These are phyloP conservation scores for Lypha dubia DNA, from an alignment of 2,888 invertebrate genomes.

Conservation along the genomic window DNA sequence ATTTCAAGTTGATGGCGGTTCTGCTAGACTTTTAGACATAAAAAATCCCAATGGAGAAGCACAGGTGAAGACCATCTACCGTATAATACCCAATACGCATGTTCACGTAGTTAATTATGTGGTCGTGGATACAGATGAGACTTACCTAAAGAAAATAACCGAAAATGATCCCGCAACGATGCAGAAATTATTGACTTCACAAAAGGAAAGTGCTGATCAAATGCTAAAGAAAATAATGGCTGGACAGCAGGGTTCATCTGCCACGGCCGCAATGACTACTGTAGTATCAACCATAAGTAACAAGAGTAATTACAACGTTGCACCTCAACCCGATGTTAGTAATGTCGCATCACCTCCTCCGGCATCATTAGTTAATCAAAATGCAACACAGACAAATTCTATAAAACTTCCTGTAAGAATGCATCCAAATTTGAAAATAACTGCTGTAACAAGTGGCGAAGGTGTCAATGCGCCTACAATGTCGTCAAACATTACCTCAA, in stretches of 20 bases:
- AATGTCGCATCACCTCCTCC: not conserved
- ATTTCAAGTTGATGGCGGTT: slow-evolving; percentile 80
- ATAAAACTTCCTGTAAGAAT: slow-evolving; percentile 74
- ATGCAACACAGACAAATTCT: slow-evolving; percentile 53
- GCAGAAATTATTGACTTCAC: slow-evolving; percentile 79
- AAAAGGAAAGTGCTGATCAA: slow-evolving; percentile 79
- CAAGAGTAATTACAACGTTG: slow-evolving; percentile 10
- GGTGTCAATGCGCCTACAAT: slow-evolving; percentile 52
- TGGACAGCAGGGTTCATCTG: slow-evolving; percentile 75
- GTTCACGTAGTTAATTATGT: slow-evolving; percentile 82
- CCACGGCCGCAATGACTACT: slow-evolving; percentile 68
- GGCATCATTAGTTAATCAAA: slow-evolving; percentile 10
- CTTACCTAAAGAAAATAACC: slow-evolving; percentile 79
- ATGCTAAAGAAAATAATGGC: slow-evolving; percentile 79
- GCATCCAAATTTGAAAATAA: slow-evolving; percentile 77
- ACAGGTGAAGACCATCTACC: slow-evolving; percentile 77
- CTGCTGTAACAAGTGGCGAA: slow-evolving; percentile 76
- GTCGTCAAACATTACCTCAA: slow-evolving; percentile 22
- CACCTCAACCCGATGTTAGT: not conserved
- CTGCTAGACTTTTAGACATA: slow-evolving; percentile 78
- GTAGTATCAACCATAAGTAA: slow-evolving; percentile 64
- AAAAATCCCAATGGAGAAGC: slow-evolving; percentile 72
- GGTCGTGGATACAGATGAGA: slow-evolving; percentile 79
- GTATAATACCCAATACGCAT: slow-evolving; percentile 82
- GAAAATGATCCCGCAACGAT: slow-evolving; percentile 80